Base-by-base conservation (phyloP, 2,888 invertebrate species). In the Callyntrura sp. region DNA sequence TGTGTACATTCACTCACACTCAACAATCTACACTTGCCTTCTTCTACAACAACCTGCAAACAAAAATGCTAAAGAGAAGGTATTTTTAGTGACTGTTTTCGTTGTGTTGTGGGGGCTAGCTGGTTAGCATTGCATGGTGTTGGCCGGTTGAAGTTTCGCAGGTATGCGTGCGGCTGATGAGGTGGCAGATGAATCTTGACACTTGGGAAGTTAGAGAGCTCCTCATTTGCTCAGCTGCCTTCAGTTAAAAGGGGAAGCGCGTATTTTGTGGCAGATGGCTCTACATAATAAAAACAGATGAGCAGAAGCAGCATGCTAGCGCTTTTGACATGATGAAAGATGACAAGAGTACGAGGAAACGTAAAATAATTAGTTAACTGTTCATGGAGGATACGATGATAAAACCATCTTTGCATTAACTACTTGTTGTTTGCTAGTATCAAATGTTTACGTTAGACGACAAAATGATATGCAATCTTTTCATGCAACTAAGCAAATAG, bases 61-160 rank as follows among this genome's bases (percentile, higher is more conserved):
- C n/a, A n/a, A n/a, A n/a, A n/a, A n/a, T n/a, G n/a, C n/a, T 57
- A 86, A 45, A 35, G 88, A 23, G 17, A 70, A 70, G 45, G 17
- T 43, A 20, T 70, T 70, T 43, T 70, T 4, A 11, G 76, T 51
- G 23, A 55, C 25, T 79, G 55, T 76, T 51, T 76, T 11, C n/a
- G n/a, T n/a, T n/a, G n/a, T n/a, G n/a, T 70, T 23, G 12, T 45
- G 48, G 51, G 48, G 9, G 11, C 12, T 20, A 17, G 17, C 23
- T 11, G 48, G 11, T 8, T 25, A 25, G 51, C 51, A 8, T 9
- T 20, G 76, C 68, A 76, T 76, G 76, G 57, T 87, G 87, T 87
- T 87, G 87, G 87, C 87, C 81, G 70, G 79, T 87, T 81, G 43
- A 87, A 87, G 87, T 81, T 87, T 87, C 87, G 87, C 87, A 81